A percentile compares a stretch with the other conserved stretches of the same genome.
These are phyloP conservation scores for Kryptolebias marmoratus DNA, from an alignment of 2,113 vertebrate species.

Conservation along the genomic window DNA sequence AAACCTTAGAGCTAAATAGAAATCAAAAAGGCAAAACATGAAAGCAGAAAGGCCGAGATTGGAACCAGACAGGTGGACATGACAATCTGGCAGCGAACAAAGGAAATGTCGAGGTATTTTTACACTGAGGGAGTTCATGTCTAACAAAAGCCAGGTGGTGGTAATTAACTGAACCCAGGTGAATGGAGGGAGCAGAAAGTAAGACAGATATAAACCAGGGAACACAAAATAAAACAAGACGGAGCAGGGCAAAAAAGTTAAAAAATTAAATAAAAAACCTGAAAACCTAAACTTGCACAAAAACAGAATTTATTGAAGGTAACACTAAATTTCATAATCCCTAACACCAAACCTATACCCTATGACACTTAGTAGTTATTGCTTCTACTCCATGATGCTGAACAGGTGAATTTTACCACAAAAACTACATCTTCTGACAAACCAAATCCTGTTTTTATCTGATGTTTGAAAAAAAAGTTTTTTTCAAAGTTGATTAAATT, in stretches of 20 bases:
- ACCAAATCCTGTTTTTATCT: constrained; percentile 56
- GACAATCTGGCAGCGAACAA: constrained; percentile 6
- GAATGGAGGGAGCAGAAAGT: not conserved
- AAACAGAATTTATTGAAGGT: not conserved
- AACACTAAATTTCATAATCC: not conserved
- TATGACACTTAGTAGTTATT: not conserved
- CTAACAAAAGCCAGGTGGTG: not conserved
- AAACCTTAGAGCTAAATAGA: not conserved
- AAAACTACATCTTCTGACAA: constrained; percentile 22
- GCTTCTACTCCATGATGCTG: not conserved
- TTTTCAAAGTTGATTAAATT: not conserved
- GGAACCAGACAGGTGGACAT: not conserved
- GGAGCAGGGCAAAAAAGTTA: not conserved
- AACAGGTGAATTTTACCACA: not conserved
- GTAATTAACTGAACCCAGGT: not conserved
- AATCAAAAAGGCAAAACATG: not conserved
- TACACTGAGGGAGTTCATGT: not conserved
- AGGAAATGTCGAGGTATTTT: not conserved
- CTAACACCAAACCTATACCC: not conserved
- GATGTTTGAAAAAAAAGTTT: constrained; percentile 11
- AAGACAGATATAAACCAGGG: not conserved
- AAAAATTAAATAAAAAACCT: not conserved
- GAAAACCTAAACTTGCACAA: not conserved
- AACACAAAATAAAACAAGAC: not conserved
- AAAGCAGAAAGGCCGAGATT: not conserved